A percentile compares a stretch with the other conserved stretches of the same genome.
Evolutionary conservation across 2,888 invertebrate species (phyloP).

Genomic region (Phlogophora meticulosa): DNA sequence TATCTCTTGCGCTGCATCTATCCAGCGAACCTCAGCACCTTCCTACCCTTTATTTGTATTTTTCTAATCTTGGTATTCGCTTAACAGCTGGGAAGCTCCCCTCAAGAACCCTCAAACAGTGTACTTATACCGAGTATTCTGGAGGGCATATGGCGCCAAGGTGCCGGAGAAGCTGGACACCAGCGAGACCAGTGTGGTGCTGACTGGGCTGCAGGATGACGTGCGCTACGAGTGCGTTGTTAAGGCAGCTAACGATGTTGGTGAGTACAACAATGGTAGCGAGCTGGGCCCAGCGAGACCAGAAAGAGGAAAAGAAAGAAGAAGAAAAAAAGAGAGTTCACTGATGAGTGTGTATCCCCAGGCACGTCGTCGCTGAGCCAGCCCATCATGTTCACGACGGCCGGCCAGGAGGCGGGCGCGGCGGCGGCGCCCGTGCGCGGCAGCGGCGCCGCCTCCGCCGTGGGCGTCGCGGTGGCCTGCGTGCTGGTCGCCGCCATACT

Average conservation of each 20-base stretch:
- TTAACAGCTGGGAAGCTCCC: constrained; percentile 94
- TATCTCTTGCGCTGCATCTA: too few relatives aligned
- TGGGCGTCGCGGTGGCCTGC: constrained; percentile 92
- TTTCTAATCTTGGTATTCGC: not conserved
- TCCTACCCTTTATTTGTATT: not conserved
- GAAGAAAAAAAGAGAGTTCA: too few relatives aligned
- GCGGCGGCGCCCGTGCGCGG: constrained; percentile 91
- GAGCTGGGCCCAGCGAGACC: too few relatives aligned
- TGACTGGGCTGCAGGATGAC: constrained; percentile 94
- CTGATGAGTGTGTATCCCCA: too few relatives aligned
- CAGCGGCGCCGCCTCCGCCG: constrained; percentile 92
- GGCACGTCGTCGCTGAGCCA: constrained; percentile 94
- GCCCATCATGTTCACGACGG: constrained; percentile 94
- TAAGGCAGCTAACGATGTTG: constrained; percentile 95
- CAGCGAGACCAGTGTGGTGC: constrained; percentile 93
- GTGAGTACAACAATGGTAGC: constrained; percentile 82
- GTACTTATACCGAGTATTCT: constrained; percentile 96
- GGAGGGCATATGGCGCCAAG: constrained; percentile 93
- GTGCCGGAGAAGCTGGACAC: constrained; percentile 94
- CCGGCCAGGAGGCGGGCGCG: constrained; percentile 94
- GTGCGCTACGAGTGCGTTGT: constrained; percentile 95
- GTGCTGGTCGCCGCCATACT: constrained; percentile 92
- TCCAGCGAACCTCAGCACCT: too few relatives aligned
- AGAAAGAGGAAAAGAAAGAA: too few relatives aligned
- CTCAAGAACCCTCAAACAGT: constrained; percentile 95